Percentiles rank a stretch among this genome's conserved stretches.
phyloP scores from a whole-genome alignment of 2,797 vertebrate genomes.

The Merluccius polli region DNA sequence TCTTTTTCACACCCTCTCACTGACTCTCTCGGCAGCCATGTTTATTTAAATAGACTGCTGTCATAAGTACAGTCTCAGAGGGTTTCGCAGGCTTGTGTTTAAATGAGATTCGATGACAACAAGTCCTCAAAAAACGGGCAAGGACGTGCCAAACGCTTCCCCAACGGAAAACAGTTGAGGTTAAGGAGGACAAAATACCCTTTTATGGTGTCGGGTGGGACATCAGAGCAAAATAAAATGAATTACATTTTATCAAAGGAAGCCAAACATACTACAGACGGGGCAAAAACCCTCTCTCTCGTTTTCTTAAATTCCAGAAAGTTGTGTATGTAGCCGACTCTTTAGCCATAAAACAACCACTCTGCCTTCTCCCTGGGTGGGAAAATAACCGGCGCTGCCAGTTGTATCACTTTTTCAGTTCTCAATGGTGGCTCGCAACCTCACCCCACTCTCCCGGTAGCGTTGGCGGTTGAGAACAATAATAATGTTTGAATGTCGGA shows the following conservation, averaged over 20 bases:
- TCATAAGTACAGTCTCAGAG: not conserved
- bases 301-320: not conserved
- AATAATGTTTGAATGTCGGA: not conserved
- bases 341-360: not conserved
- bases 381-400: not conserved
- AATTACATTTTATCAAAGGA: not conserved
- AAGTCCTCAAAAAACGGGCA: not conserved
- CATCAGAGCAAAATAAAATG: not conserved
- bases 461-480: not conserved
- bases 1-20: too few species aligned
- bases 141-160: not conserved
- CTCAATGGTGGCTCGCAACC: not conserved
- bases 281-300: not conserved
- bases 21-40: not conserved
- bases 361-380: not conserved
- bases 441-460: not conserved
- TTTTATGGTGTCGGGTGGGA: not conserved
- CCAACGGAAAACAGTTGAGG: not conserved
- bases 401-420: not conserved
- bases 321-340: not conserved
- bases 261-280: not conserved
- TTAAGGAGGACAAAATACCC: not conserved
- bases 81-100: not conserved
- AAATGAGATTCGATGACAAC: not conserved
- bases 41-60: not conserved